Evolutionary conservation across 2,113 vertebrate genomes (phyloP), one percentile per base, ranked within the genome.

Genomic region (Oenanthe melanoleuca): DNA sequence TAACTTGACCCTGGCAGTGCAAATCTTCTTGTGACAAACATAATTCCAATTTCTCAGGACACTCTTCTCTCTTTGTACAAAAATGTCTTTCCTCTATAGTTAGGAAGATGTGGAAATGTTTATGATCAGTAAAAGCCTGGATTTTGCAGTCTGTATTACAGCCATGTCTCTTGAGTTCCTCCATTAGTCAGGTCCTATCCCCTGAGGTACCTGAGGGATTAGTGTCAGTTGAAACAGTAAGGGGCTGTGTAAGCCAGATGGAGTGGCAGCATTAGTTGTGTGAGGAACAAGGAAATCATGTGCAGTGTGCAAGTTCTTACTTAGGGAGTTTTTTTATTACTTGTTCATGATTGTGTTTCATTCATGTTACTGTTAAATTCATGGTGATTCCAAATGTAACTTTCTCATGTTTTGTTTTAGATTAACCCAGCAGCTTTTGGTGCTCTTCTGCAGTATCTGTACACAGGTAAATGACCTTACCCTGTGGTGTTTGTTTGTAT

Each of bases 361-460:
- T 56, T 53, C 6, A 45, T 45, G 44, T 78, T 40, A 14, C 5
- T 66, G 20, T 12, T 72, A 69, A 67, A 25, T 83, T 64, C 13
- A 14, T 70, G 38, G 21, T 37, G 52, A 86, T 94, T 89, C 17
- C 77, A 56, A 83, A 47, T 16, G 26, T 87, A 60, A 86, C 52
- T 67, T 85, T 86, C 52, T 89, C 23, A 19, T 97, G 38, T 80
- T 93, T 96, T 86, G 81, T 98, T 97, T 65, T 94, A 99, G 99
- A 98, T 99, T 56, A 99, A 99, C 80, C 99, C 99, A 33, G 98
- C 99, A 93, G 99, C 99, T 13, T 99, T 99, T 89, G 98, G 98
- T 71, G 98, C 99, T 73, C 98, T 99, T 84, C 96, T 99, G 95
- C 99, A 99, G 86, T 99, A 99, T 97, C 97, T 99, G 7, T 99